A percentile compares a stretch with the other conserved stretches of the same genome.
These are phyloP conservation scores for Drosophila willistoni DNA, from an alignment of 1,140 invertebrate genomes.

Conservation along the genomic window DNA sequence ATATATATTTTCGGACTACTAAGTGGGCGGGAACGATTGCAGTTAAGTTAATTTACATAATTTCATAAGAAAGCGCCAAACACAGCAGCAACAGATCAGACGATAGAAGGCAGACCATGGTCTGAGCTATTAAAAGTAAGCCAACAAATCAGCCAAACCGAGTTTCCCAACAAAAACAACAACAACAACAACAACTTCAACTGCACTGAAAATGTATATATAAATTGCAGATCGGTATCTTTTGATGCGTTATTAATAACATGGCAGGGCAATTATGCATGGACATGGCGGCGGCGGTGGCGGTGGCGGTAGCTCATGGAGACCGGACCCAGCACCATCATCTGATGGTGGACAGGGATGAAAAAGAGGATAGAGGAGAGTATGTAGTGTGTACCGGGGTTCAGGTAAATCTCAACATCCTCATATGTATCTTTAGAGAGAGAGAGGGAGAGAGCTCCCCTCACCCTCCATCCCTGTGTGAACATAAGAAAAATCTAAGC, in stretches of 20 bases:
- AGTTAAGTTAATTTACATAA: slow-evolving; percentile 60
- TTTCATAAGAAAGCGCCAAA: slow-evolving; percentile 54
- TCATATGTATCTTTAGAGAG: slow-evolving; percentile 44
- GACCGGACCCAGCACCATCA: neutral
- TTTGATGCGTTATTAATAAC: slow-evolving; percentile 78
- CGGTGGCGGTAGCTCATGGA: neutral
- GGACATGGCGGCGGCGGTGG: slow-evolving; percentile 42
- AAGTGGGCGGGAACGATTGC: slow-evolving; percentile 1
- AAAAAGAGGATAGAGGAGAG: neutral
- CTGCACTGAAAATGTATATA: slow-evolving; percentile 15
- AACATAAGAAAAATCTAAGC: slow-evolving; percentile 9
- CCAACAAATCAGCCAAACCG: slow-evolving; percentile 54
- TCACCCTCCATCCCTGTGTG: neutral
- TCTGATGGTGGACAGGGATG: neutral
- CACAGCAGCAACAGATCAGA: slow-evolving; percentile 37
- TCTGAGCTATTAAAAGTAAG: slow-evolving; percentile 52
- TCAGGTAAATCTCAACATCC: slow-evolving; percentile 25
- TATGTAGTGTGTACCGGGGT: neutral
- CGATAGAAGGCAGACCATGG: slow-evolving; percentile 45
- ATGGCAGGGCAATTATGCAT: slow-evolving; percentile 11
- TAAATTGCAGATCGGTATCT: slow-evolving; percentile 75
- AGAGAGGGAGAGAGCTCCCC: no score
- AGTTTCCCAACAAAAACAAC: slow-evolving; percentile 7
- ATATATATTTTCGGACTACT: neutral
- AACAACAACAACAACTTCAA: neutral